Evolutionary conservation across 2,797 vertebrate genomes (phyloP).

Genomic region (Ambastaia sidthimunki): DNA sequence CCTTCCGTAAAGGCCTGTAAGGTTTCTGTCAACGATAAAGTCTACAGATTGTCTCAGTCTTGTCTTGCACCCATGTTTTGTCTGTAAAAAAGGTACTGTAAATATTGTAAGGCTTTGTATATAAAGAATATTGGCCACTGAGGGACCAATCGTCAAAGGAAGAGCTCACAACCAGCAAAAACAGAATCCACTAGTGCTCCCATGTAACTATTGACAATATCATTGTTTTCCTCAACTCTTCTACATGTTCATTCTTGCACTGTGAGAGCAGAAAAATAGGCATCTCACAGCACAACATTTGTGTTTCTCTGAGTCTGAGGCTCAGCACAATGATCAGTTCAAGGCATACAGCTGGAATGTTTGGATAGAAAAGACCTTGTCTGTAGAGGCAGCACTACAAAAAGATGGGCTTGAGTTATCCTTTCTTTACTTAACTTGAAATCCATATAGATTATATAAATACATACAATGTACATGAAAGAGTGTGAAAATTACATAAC

Average conservation of each 20-base stretch:
- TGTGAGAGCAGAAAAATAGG: conserved; percentile 5
- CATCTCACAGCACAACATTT: conserved; percentile 32
- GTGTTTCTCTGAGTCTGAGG: conserved; percentile 54
- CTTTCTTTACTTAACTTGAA: background rate
- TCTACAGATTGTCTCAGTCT: conserved; percentile 79
- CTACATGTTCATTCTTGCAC: conserved; percentile 14
- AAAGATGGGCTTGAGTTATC: conserved; percentile 43
- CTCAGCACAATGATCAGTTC: conserved; percentile 63
- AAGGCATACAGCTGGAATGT: conserved; percentile 83
- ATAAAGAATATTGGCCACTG: conserved; percentile 60
- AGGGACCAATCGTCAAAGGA: conserved; percentile 53
- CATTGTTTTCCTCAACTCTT: conserved; percentile 36
- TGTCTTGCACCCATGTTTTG: conserved; percentile 63
- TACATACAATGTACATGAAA: conserved; percentile 18
- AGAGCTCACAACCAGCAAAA: conserved; percentile 49
- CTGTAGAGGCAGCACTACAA: conserved; percentile 72
- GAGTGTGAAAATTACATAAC: conserved; percentile 4
- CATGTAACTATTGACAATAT: background rate
- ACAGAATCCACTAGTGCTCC: conserved; percentile 20
- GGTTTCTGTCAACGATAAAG: conserved; percentile 65
- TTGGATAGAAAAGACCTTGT: conserved; percentile 68
- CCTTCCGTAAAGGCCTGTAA: conserved; percentile 76
- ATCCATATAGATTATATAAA: conserved; percentile 22
- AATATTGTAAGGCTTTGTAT: conserved; percentile 72
- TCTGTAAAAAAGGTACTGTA: conserved; percentile 69